Conservation (phyloP, 1,140 invertebrate genomes). For the Cyclargus thomasi region DNA sequence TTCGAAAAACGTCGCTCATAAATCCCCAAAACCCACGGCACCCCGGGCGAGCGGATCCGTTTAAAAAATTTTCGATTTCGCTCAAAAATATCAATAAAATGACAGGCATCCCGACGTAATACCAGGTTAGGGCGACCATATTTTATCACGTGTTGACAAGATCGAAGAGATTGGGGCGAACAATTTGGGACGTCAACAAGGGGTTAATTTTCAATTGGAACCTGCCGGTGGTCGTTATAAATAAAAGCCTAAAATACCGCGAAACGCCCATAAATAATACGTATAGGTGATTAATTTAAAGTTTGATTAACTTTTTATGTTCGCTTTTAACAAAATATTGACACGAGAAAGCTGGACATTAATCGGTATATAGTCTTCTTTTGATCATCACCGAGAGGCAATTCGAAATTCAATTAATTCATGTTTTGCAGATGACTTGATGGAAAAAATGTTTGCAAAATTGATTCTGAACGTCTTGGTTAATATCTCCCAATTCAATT, state of each 20-base stretch:
- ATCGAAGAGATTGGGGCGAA: conserved; percentile 42
- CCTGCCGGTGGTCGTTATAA: conserved; percentile 57
- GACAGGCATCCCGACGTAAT: conserved; percentile 54
- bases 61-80: conserved; percentile 62
- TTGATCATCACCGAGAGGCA: conserved; percentile 16
- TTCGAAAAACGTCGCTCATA: conserved; percentile 46
- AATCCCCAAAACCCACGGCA: conserved; percentile 56
- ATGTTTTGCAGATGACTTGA: neutral
- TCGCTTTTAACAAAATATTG: conserved; percentile 45
- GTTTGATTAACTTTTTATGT: conserved; percentile 45
- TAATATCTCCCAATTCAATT: neutral
- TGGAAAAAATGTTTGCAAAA: neutral
- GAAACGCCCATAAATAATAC: conserved; percentile 46
- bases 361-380: conserved; percentile 17
- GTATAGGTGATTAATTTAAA: conserved; percentile 41
- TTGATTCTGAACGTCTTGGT: neutral
- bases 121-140: conserved; percentile 62
- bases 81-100: conserved; percentile 65
- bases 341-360: conserved; percentile 39
- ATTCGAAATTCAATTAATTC: neutral
- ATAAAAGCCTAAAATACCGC: conserved; percentile 31
- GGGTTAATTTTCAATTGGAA: conserved; percentile 68
- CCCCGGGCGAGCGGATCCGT: conserved; percentile 56
- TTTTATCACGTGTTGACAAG: conserved; percentile 69
- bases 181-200: conserved; percentile 53